phyloP scores from a whole-genome alignment of 2,797 vertebrate species.

The Loriculus beryllinus region DNA sequence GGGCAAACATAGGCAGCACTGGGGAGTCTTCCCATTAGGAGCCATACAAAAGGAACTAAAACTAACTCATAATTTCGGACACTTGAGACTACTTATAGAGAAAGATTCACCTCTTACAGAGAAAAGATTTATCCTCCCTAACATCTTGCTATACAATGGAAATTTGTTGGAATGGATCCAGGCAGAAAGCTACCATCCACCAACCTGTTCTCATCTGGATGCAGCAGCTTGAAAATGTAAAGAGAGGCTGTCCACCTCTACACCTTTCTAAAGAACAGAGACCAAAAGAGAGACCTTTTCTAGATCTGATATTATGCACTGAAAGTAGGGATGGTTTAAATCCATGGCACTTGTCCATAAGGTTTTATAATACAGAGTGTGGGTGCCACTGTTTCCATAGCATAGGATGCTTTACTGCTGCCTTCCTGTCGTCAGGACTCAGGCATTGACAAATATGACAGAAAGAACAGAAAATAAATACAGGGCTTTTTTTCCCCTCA shows the following conservation, averaged over 20 bases:
- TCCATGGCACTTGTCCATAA: background rate
- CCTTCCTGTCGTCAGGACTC: background rate
- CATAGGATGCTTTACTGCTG: background rate
- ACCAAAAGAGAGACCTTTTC: background rate
- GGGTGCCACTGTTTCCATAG: background rate
- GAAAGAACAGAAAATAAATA: background rate
- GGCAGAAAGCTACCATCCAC: background rate
- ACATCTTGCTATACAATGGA: background rate
- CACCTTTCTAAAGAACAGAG: background rate
- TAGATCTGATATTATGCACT: background rate
- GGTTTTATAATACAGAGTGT: background rate
- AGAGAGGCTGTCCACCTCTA: background rate
- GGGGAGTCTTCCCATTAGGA: background rate
- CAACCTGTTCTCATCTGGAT: background rate
- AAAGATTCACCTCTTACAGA: background rate
- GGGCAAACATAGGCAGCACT: background rate
- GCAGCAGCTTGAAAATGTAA: background rate
- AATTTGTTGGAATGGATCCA: background rate
- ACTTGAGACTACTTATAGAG: background rate
- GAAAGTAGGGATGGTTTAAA: background rate
- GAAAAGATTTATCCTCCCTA: background rate
- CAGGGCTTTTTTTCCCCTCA: background rate
- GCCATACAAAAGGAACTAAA: background rate
- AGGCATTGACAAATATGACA: background rate
- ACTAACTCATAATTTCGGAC: background rate